These are phyloP conservation scores for Ectropis grisescens DNA, from an alignment of 1,140 invertebrate species.

Conservation along the genomic window DNA sequence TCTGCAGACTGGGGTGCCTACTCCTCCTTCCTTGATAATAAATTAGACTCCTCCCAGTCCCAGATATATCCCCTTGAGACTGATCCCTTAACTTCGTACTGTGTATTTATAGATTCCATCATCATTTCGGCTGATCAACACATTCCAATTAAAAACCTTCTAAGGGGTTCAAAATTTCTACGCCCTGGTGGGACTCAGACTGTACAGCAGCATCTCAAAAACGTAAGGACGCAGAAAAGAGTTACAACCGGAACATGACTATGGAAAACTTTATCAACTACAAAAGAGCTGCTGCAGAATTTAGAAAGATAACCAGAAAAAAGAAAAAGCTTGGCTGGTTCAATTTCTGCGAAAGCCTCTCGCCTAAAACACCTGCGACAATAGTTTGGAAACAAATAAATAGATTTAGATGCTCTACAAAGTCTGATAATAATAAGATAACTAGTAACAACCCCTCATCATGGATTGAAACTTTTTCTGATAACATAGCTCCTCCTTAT, in stretches of 20 bases:
- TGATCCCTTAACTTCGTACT: too few species aligned
- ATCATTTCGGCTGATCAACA: background rate
- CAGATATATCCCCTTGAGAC: background rate
- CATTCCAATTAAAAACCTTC: slow-evolving; percentile 1
- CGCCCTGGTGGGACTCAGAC: slow-evolving; percentile 1
- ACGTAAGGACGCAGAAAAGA: background rate
- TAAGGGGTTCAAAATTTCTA: background rate
- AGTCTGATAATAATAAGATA: background rate
- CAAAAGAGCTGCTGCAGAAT: too few species aligned
- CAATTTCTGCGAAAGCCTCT: background rate
- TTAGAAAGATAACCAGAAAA: too few species aligned
- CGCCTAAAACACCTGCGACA: slow-evolving; percentile 3
- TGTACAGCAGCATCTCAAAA: background rate
- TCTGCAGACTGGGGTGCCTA: too few species aligned
- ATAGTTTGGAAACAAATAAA: slow-evolving; percentile 18
- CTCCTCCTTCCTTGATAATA: background rate
- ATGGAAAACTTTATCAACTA: too few species aligned
- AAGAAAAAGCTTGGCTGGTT: too few species aligned
- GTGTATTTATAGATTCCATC: background rate
- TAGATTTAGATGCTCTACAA: slow-evolving; percentile 7
- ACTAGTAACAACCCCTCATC: background rate
- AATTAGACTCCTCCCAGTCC: slow-evolving; percentile 10
- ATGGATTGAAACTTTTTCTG: slow-evolving; percentile 11
- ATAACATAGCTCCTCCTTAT: slow-evolving; percentile 15
- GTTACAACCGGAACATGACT: background rate